Evolutionary conservation across 2,888 invertebrate genomes (phyloP).

Genomic region (Penaeus monodon): DNA sequence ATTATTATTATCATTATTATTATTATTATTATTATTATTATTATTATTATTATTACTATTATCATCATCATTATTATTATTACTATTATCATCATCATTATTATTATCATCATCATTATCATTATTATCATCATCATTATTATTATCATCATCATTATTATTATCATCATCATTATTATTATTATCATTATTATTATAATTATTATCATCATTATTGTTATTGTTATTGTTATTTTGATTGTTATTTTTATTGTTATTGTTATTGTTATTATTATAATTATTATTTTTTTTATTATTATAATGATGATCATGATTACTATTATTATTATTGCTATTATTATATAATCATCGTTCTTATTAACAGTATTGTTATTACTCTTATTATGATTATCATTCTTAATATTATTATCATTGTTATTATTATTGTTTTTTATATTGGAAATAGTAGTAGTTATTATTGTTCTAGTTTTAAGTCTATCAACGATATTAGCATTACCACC

Average conservation of each 20-base stretch:
- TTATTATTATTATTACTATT: background rate
- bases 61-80: background rate
- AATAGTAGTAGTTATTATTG: too few species aligned
- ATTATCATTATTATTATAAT: background rate
- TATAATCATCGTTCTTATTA: background rate
- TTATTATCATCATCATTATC: background rate
- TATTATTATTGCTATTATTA: too few species aligned
- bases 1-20: too few species aligned
- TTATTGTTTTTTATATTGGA: too few species aligned
- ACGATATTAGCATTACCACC: too few species aligned
- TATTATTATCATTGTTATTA: too few species aligned
- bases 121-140: background rate
- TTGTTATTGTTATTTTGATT: background rate
- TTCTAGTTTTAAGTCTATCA: too few species aligned
- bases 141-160: background rate
- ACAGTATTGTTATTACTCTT: background rate
- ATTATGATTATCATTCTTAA: background rate
- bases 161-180: background rate
- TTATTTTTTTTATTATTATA: background rate
- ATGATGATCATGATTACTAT: too few species aligned
- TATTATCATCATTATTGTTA: background rate
- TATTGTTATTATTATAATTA: too few species aligned
- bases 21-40: background rate
- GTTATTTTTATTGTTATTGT: too few species aligned
- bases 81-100: background rate